phyloP scores from a whole-genome alignment of 2,888 invertebrate genomes.

The Ophion slaviceki region DNA sequence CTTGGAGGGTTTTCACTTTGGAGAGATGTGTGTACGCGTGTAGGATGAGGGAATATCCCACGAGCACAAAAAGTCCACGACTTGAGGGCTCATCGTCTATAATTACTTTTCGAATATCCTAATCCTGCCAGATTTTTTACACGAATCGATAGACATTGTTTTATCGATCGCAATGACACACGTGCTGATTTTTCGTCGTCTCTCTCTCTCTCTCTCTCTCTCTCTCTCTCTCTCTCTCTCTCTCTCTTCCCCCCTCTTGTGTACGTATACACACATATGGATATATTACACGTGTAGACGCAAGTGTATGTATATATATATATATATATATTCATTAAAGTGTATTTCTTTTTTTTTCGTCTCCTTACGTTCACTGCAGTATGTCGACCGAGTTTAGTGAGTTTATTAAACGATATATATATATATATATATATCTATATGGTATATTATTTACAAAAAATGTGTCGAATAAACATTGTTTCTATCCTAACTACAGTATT shows the following conservation, averaged over 20 bases:
- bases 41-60: conserved; percentile 74
- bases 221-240: conserved; percentile 22
- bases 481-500: conserved; percentile 79
- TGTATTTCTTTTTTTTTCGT: conserved; percentile 63
- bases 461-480: conserved; percentile 78
- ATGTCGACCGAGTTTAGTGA: conserved; percentile 65
- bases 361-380: conserved; percentile 56
- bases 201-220: conserved; percentile 20
- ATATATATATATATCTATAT: neutral
- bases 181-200: conserved; percentile 9
- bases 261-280: conserved; percentile 64
- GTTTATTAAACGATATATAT: conserved; percentile 65
- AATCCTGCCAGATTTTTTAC: conserved; percentile 75
- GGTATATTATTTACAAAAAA: conserved; percentile 66
- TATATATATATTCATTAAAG: conserved; percentile 58
- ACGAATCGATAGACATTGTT: conserved; percentile 69
- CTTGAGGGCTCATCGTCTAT: conserved; percentile 76
- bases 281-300: conserved; percentile 60
- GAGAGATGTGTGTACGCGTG: conserved; percentile 61
- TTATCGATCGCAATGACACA: conserved; percentile 58
- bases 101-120: conserved; percentile 72
- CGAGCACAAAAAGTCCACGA: conserved; percentile 76
- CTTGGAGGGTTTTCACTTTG: conserved; percentile 77
- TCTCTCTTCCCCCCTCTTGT: conserved; percentile 11
- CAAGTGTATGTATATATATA: conserved; percentile 55